phyloP scores from a whole-genome alignment of 2,888 invertebrate genomes.

The Thereva nobilitata region DNA sequence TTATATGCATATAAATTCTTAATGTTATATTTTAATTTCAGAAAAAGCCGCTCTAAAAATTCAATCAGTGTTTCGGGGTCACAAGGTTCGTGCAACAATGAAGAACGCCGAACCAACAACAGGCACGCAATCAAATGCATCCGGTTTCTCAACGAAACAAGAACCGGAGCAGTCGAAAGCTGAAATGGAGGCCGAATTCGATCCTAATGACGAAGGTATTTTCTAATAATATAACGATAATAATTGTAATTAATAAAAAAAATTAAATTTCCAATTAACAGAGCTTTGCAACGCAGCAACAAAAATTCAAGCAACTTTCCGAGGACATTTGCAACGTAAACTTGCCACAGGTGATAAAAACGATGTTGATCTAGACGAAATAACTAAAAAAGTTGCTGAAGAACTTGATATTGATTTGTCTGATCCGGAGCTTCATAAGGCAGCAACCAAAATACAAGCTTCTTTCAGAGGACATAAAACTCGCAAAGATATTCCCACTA shows the following conservation, averaged over 20 bases:
- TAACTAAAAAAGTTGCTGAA: conserved; percentile 67
- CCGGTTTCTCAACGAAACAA: not conserved
- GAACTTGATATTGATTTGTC: conserved; percentile 83
- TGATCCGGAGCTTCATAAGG: conserved; percentile 86
- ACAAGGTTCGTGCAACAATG: conserved; percentile 76
- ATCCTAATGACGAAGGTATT: conserved; percentile 29
- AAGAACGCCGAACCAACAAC: conserved; percentile 62
- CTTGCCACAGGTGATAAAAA: conserved; percentile 61
- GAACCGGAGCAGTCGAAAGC: not conserved
- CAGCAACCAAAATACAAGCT: conserved; percentile 90
- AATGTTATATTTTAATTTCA: conserved; percentile 43
- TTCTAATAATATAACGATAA: not conserved
- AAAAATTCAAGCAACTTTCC: conserved; percentile 90
- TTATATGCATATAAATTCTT: no score
- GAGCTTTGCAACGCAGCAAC: conserved; percentile 82
- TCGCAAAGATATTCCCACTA: conserved; percentile 67
- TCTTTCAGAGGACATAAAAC: conserved; percentile 89
- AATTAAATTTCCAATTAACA: conserved; percentile 52
- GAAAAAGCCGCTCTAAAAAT: conserved; percentile 80
- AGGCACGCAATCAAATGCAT: conserved; percentile 32
- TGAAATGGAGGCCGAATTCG: conserved; percentile 12
- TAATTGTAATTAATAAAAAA: not conserved
- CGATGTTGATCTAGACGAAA: conserved; percentile 58
- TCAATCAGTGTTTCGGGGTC: conserved; percentile 86
- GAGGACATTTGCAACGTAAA: conserved; percentile 86